Evolutionary conservation across 2,888 invertebrate species (phyloP), one percentile per base, ranked within the genome.

Genomic region (Thalpophila matura): DNA sequence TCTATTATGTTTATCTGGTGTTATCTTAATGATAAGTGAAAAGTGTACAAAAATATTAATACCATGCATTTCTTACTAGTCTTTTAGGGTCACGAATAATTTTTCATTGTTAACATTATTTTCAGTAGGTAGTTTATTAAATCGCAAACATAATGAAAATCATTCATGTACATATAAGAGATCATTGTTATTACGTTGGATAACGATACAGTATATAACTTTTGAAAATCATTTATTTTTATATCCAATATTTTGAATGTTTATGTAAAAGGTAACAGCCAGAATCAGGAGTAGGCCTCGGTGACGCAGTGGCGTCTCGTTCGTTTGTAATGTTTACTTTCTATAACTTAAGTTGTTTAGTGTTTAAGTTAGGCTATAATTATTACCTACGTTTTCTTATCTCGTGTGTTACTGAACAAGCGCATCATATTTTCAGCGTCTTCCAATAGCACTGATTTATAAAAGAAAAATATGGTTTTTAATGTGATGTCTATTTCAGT

Each of bases 31-130:
- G 85, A 85, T 94, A 94, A 91, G 94, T 86, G 86, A 90, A 91
- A 91, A 90, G 83, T 94, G 94, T 95, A 94, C 94, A 94, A 94
- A 93, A 89, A 86, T 88, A 90, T 87, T 76, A 90, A 88, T 88
- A 89, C 40, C 88, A 89, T 93, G 93, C 93, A 94, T 95, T 95
- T 94, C 92, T 90, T 85, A 91, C 94, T 94, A 95, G 95, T 95
- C 94, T 89, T 83, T 87, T 93, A 92, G 93, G 91, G 91, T 93
- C 94, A 93, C 92, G 87, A 89, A 85, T 84, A 77, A 49, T 80
- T 81, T 81, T 71, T 82, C 79, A 76, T 82, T 84, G 84, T 86
- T 84, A 70, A 83, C 82, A 84, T 79, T 82, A 66, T 68, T 77
- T 82, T 84, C 86, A 77, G 81, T 85, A 84, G 81, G 77, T 88